Base-by-base conservation (phyloP, 2,113 vertebrate genomes). In the Seriola rivoliana region DNA sequence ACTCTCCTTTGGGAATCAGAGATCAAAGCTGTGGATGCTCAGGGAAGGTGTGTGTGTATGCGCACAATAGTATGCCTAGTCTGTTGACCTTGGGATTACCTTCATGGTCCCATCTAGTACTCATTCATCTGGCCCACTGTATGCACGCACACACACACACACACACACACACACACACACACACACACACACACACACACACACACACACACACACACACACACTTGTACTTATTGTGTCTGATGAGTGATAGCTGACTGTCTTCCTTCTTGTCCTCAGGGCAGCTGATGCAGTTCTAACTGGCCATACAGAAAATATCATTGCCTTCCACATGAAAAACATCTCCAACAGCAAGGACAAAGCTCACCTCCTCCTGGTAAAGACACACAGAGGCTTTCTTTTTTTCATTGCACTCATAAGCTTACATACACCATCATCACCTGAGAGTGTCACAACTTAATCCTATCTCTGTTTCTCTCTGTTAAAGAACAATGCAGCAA, bases 291-390 rank as follows among this genome's bases (percentile, higher is more conserved):
- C 97, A 70, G 98, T 99, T 80, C 91, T 99, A 89, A 99, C 98
- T 86, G 98, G 98, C 89, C 97, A 98, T 83, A 97, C 96, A 77
- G 98, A 99, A 94, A 99, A 97, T 59, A 99, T 99, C 0, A 97
- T 99, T 89, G 95, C 96, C 94, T 99, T 99, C 95, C 98, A 99
- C 88, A 97, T 98, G 95, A 98, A 99, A 95, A 99, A 98, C 95
- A 97, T 98, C 95, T 99, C 98, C 82, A 98, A 96, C 94, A 96
- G 95, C 96, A 99, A 99, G 94, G 94, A 99, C 88, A 96, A 97
- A 93, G 97, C 96, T 94, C 95, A 97, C 94, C 96, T 96, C 85
- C 95, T 97, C 60, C 92, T 97, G 97, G 97, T 99, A 97, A 91
- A 78, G 11, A 84, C 44, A 67, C 42, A 44, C n/a, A 36, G 42